These are phyloP conservation scores for Anabas testudineus DNA, from an alignment of 2,797 vertebrate species.

Conservation along the genomic window DNA sequence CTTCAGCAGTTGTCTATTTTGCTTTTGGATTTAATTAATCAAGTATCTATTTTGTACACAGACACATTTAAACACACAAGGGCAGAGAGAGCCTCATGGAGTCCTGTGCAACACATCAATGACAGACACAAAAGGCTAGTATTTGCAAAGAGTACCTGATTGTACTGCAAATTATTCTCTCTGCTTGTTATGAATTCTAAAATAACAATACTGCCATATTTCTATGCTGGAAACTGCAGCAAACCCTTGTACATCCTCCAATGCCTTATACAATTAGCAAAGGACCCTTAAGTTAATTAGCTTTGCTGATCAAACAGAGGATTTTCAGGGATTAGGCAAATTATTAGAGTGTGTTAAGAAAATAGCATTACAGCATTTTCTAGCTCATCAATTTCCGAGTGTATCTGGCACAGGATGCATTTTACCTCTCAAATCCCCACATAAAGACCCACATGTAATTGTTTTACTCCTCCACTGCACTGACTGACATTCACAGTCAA, in stretches of 20 bases:
- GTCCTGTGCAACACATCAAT: slow-evolving; percentile 37
- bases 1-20: slow-evolving; percentile 3
- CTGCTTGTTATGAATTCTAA: slow-evolving; percentile 41
- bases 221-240: slow-evolving; percentile 26
- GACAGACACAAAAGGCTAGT: slow-evolving; percentile 53
- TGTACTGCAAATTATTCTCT: slow-evolving; percentile 55
- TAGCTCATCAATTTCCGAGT: slow-evolving; percentile 38
- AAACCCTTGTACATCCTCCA: slow-evolving; percentile 19
- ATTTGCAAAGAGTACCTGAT: slow-evolving; percentile 47
- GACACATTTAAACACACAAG: slow-evolving; percentile 32
- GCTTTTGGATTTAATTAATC: slow-evolving; percentile 30
- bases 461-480: slow-evolving; percentile 15
- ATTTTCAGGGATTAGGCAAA: slow-evolving; percentile 59
- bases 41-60: slow-evolving; percentile 23
- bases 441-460: slow-evolving; percentile 18
- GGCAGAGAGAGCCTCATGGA: slow-evolving; percentile 19
- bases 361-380: slow-evolving; percentile 38
- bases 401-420: slow-evolving; percentile 20
- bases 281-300: slow-evolving; percentile 53
- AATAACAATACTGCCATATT: slow-evolving; percentile 26
- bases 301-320: slow-evolving; percentile 51
- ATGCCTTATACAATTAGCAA: slow-evolving; percentile 44
- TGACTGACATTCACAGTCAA: slow-evolving; percentile 29
- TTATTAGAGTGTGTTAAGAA: slow-evolving; percentile 45
- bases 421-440: slow-evolving; percentile 13